Base-by-base conservation (phyloP, 2,888 invertebrate genomes). In the Anthrax anthrax region DNA sequence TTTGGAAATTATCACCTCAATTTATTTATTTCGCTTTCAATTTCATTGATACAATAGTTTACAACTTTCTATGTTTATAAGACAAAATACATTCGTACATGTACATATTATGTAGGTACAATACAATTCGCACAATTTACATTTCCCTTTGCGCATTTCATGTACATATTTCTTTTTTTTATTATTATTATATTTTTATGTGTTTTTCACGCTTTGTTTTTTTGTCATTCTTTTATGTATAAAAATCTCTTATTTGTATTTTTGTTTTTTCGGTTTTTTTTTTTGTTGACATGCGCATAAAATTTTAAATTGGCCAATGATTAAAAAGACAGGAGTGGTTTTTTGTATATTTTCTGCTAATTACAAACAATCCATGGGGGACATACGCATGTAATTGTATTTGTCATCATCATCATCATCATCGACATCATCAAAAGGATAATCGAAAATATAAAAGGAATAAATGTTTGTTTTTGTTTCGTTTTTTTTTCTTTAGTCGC, bases 261-360 rank as follows among this genome's bases (percentile, higher is more conserved):
- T 4, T 18, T 12, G 38, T 16, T 5, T 38, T 8, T 8, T 12
- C 9, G 12, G 13, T 4, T 6, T 38, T 2, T 8, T 18, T 18
- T 36, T 3, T 16, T 36, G 36, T 37, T 16, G 27, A 27, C 51
- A 51, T 51, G 51, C 51, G 51, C 51, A 44, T 9, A 14, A 43
- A 43, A 39, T 47, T 46, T 42, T 43, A 43, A 49, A 49, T 43
- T 44, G 49, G 49, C 51, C 51, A 51, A 51, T 51, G 46, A 48
- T 43, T 48, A 43, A 38, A 39, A 41, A 39, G 23, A 46, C 51
- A 51, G 51, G 51, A 51, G 51, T 51, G 51, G 51, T 51, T 51
- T 51, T 51, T n/a, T 51, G 38, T 42, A 47, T 34, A 36, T 37
- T 39, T 43, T 42, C n/a, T n/a, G 47, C 38, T 44, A 47, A 32